Conservation (phyloP, 2,113 vertebrate species). For the Mormoops blainvillei region DNA sequence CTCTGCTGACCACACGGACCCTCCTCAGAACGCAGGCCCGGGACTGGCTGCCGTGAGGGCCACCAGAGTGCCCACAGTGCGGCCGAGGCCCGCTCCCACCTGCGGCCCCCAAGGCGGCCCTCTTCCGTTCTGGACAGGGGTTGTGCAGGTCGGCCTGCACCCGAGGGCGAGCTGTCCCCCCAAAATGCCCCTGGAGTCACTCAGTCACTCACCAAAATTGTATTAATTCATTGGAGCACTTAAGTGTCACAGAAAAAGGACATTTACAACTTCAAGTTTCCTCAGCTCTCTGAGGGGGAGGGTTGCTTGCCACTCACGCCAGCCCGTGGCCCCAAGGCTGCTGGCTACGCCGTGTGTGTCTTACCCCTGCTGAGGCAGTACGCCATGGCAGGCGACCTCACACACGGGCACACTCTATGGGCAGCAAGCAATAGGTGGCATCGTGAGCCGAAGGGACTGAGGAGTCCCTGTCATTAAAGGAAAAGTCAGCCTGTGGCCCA, state of each 20-base stretch:
- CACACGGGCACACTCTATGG: background rate
- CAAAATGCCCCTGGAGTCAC: background rate
- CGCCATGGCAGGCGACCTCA: no score
- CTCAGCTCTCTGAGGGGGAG: background rate
- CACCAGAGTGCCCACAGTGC: accelerated
- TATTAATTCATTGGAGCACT: background rate
- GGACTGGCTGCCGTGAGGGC: accelerated
- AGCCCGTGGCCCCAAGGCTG: background rate
- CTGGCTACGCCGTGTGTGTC: background rate
- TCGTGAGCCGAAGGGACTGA: background rate
- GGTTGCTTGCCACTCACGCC: accelerated
- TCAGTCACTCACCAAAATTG: background rate
- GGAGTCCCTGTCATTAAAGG: background rate
- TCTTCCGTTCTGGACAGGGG: no score
- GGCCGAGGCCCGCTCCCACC: no score
- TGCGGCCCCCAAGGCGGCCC: no score
- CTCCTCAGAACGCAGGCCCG: accelerated
- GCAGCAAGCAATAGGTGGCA: accelerated
- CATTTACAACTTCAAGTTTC: background rate
- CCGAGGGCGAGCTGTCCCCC: background rate
- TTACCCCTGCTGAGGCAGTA: accelerated
- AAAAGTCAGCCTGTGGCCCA: background rate
- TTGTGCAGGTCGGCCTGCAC: background rate
- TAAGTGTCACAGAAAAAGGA: background rate
- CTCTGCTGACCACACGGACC: no score